Evolutionary conservation across 1,140 invertebrate species (phyloP).

Genomic region (Pseudomyrmex gracilis): DNA sequence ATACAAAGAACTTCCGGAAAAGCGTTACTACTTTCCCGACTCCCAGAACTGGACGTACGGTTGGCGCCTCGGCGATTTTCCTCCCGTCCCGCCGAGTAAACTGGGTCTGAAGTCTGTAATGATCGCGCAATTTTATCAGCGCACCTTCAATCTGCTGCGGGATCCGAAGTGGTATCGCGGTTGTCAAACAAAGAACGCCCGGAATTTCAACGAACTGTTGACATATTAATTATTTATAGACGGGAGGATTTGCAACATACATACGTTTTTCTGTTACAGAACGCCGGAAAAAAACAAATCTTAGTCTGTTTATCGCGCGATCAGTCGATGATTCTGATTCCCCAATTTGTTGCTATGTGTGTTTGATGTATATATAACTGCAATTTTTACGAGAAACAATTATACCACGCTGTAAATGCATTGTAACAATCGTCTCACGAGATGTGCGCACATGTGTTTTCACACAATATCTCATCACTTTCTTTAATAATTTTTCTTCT

Average conservation of each 20-base stretch:
- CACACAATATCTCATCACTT: neutral
- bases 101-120: slow-evolving; percentile 67
- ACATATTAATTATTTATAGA: slow-evolving; percentile 53
- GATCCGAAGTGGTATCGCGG: slow-evolving; percentile 74
- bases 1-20: slow-evolving; percentile 76
- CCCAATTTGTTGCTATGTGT: too few species aligned
- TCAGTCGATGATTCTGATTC: neutral
- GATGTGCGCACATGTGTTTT: neutral
- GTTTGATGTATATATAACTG: neutral
- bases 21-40: slow-evolving; percentile 78
- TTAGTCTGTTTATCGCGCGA: neutral
- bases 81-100: slow-evolving; percentile 55
- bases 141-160: slow-evolving; percentile 71
- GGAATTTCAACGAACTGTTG: slow-evolving; percentile 70
- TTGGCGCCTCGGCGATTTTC: slow-evolving; percentile 78
- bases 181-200: slow-evolving; percentile 67
- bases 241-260: neutral
- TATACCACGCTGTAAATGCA: neutral
- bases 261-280: neutral
- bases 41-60: slow-evolving; percentile 79
- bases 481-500: neutral
- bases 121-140: slow-evolving; percentile 72
- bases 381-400: slow-evolving; percentile 13
- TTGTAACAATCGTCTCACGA: too few species aligned
- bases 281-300: neutral